These are phyloP conservation scores for Turritopsis rubra DNA, from an alignment of 30 jellyfish, hydroid and myxozoan genomes.

Conservation along the genomic window DNA sequence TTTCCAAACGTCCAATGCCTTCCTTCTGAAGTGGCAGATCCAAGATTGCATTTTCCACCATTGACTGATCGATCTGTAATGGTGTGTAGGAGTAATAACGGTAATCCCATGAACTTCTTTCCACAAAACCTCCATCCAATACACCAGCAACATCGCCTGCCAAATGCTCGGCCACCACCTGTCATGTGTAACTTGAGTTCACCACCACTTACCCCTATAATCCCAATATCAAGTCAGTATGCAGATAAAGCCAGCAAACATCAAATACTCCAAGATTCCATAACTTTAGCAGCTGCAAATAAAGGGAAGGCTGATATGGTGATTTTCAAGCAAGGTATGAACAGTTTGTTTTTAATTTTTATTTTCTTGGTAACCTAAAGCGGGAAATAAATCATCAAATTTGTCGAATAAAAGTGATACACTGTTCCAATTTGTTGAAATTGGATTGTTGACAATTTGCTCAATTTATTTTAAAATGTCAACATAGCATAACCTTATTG, in stretches of 20 bases:
- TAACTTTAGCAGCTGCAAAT: background rate
- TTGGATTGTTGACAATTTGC: too few species aligned
- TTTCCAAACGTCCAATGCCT: background rate
- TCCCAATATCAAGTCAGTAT: background rate
- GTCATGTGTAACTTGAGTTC: background rate
- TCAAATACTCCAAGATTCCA: background rate
- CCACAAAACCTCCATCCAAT: background rate
- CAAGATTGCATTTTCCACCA: background rate
- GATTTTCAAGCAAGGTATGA: background rate
- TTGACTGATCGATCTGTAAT: background rate
- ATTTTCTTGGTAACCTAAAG: too few species aligned
- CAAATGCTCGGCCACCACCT: background rate
- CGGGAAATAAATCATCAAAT: too few species aligned
- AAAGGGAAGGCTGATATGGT: background rate
- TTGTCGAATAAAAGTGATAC: too few species aligned
- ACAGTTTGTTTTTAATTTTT: background rate
- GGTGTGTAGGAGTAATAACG: background rate
- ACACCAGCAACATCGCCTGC: background rate
- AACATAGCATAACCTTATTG: too few species aligned
- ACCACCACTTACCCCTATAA: background rate
- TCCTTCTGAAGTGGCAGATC: background rate
- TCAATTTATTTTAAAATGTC: too few species aligned
- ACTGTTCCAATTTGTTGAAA: too few species aligned
- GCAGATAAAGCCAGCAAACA: background rate
- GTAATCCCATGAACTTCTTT: background rate